Evolutionary conservation across 2,888 invertebrate species (phyloP), one percentile per base, ranked within the genome.

Genomic region (Aspidiotus destructor): DNA sequence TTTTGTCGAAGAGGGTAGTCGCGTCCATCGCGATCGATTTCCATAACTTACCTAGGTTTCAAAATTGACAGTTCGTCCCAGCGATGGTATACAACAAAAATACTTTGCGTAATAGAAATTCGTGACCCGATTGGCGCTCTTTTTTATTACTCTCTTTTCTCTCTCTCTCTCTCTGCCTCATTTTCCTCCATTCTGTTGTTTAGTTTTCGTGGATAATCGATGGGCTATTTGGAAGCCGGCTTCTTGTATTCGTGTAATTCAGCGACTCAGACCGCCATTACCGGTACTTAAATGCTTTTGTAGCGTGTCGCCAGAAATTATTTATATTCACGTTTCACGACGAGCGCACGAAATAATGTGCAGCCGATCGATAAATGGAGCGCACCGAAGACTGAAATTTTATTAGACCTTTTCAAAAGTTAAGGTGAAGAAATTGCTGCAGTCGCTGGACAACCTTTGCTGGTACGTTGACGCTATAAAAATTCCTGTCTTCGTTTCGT

Each of bases 231-330:
- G n/a, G n/a, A 48, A 28, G 28, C 28, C 28, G 28, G 28, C 28
- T 28, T 28, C 28, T 28, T 28, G 28, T 28, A 28, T 28, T 28
- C 28, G 48, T 48, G 48, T 48, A 48, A 48, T 48, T 48, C n/a
- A 48, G 48, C 48, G n/a, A n/a, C 48, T 13, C 48, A 48, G 48
- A 11, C 11, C 11, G 10, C 10, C 11, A 48, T 48, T 13, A 11
- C 11, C 48, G 48, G 48, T 48, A n/a, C 48, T 48, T n/a, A 48
- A 48, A 48, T 48, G 48, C 48, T 11, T 48, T 11, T n/a, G 11
- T 48, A 48, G 48, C 48, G 48, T 48, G 48, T 48, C 11, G 48
- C 48, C 11, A 48, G n/a, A 48, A 48, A 48, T 48, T 48, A 48
- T 48, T 11, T 48, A n/a, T 48, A n/a, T 48, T 13, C 48, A 11